These are phyloP conservation scores for Prietella phreatophila DNA, from an alignment of 2,113 vertebrate species.

Conservation along the genomic window DNA sequence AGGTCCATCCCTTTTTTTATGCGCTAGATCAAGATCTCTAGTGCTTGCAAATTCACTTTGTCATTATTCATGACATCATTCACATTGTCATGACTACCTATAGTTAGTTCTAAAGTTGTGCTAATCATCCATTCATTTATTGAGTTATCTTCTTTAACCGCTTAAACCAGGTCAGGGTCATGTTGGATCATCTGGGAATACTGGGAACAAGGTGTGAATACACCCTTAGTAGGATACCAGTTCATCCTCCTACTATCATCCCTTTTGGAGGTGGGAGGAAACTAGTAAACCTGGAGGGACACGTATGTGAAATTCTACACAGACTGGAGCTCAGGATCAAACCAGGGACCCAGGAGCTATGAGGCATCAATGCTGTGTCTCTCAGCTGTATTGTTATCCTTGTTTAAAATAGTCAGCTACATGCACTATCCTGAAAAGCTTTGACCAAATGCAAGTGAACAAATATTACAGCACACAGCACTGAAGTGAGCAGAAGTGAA, in stretches of 20 bases:
- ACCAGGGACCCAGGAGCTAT: neutral
- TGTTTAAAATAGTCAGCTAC: neutral
- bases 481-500: too few species aligned
- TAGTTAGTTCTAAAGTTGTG: neutral
- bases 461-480: neutral
- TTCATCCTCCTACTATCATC: neutral
- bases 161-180: neutral
- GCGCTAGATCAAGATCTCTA: neutral
- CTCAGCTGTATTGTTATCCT: neutral
- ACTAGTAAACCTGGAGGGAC: neutral
- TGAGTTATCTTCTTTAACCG: neutral
- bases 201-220: neutral
- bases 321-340: neutral
- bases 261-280: neutral
- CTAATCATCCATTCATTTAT: neutral
- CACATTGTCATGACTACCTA: neutral
- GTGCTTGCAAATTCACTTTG: constrained; percentile 7
- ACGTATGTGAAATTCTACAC: neutral
- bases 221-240: neutral
- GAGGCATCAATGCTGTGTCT: neutral
- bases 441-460: neutral
- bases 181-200: neutral
- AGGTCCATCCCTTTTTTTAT: neutral
- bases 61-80: neutral
- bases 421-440: neutral